Evolutionary conservation across 2,888 invertebrate species (phyloP), one percentile per base, ranked within the genome.

Genomic region (Amphipyra tragopoginis): DNA sequence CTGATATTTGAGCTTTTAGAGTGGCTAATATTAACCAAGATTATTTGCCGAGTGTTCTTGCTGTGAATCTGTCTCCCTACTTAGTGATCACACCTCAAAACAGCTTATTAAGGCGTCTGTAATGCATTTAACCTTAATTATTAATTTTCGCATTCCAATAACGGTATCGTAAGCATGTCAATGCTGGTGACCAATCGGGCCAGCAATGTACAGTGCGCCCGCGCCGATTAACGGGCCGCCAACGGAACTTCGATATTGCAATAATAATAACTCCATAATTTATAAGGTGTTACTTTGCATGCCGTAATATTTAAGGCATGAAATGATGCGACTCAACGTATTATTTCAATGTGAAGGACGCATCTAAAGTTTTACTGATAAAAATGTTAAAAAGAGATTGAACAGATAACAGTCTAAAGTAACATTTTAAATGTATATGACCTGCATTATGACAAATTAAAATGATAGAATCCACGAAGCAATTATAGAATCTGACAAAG

Each of bases 191-290:
- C 47, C 75, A 56, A 44, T 39, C 48, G 47, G 10, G 14, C 65
- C 44, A 45, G 43, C 61, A 29, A 62, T 54, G 65, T 39, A 59
- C 51, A 47, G 21, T 50, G 56, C 48, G 48, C 49, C 26, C 38
- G 52, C 44, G 47, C 42, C 61, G 69, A 56, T 69, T 79, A 79
- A 81, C 82, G 77, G 81, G 14, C 49, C 65, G 49, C 59, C 70
- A 82, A 76, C 81, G 83, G 83, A 74, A 80, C 83, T 72, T 72
- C 54, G 65, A 58, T 69, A 75, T 76, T 74, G 76, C 76, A 76
- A 81, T 79, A 62, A 77, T 77, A 79, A 70, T 72, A 70, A 75
- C 66, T 68, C 68, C 57, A 68, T 71, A 60, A 74, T 69, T 75
- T 72, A 80, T 75, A 77, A 71, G 69, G 80, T 63, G 71, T 64